Evolutionary conservation across 2,797 vertebrate species (phyloP).

Genomic region (Prunella strophiata): DNA sequence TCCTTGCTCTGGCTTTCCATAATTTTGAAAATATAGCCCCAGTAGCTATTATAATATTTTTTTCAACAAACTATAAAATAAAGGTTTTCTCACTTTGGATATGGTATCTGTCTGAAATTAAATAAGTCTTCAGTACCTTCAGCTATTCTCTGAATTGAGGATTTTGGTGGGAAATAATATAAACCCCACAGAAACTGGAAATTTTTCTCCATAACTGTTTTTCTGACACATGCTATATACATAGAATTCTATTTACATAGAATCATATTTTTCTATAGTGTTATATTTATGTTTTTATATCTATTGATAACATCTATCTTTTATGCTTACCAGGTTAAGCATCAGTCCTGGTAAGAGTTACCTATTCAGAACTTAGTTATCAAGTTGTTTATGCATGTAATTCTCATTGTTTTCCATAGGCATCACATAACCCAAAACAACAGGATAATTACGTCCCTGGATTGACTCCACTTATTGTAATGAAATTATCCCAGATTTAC

Average conservation of each 20-base stretch:
- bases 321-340: background rate
- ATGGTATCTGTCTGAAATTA: background rate
- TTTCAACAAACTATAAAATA: background rate
- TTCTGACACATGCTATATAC: background rate
- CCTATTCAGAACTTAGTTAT: background rate
- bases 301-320: background rate
- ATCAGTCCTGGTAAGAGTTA: background rate
- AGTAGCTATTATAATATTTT: background rate
- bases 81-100: background rate
- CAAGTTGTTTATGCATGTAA: background rate
- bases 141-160: background rate
- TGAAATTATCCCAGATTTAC: constrained; percentile 54
- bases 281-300: background rate
- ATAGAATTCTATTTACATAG: background rate
- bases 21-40: background rate
- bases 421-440: constrained; percentile 24
- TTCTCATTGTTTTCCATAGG: constrained; percentile 11
- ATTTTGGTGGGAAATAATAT: background rate
- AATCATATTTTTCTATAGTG: background rate
- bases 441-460: constrained; percentile 25
- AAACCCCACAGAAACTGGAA: background rate
- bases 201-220: background rate
- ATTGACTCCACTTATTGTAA: constrained; percentile 30
- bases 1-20: background rate
- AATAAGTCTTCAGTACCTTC: background rate